These are phyloP conservation scores for Urosaurus nigricauda DNA, from an alignment of 2,797 vertebrate species.

Conservation along the genomic window DNA sequence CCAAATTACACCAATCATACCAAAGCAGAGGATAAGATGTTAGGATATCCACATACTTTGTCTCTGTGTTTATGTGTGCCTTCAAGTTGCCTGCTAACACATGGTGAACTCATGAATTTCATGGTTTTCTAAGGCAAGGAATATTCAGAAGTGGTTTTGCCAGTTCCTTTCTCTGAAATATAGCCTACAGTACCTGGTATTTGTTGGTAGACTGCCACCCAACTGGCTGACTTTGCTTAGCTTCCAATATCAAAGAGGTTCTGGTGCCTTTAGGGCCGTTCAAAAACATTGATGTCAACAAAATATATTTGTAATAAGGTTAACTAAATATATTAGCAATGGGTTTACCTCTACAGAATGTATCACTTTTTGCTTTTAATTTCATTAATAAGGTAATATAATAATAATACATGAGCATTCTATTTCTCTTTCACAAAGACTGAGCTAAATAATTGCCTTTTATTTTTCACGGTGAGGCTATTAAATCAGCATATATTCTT, in stretches of 20 bases:
- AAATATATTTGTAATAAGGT: background rate
- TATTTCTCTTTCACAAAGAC: background rate
- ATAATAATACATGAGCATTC: constrained; percentile 11
- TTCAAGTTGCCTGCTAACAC: too few relatives aligned
- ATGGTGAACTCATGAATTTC: too few relatives aligned
- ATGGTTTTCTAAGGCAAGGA: too few relatives aligned
- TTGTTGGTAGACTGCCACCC: too few relatives aligned
- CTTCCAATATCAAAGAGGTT: too few relatives aligned
- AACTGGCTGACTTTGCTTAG: too few relatives aligned
- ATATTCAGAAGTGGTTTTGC: too few relatives aligned
- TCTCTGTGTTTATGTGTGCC: too few relatives aligned
- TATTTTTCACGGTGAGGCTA: constrained; percentile 19
- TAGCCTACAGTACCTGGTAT: too few relatives aligned
- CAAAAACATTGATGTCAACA: too few relatives aligned
- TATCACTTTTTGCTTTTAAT: constrained; percentile 31
- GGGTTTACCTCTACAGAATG: constrained; percentile 13
- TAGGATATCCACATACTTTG: background rate
- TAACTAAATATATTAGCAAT: background rate
- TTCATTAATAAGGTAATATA: background rate
- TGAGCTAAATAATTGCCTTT: constrained; percentile 21
- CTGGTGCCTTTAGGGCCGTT: too few relatives aligned
- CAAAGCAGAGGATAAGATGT: constrained; percentile 39
- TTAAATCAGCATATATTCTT: background rate
- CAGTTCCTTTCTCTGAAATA: too few relatives aligned
- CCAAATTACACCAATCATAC: constrained; percentile 19